These are phyloP conservation scores for Homarus americanus DNA, from an alignment of 1,140 invertebrate genomes.

Conservation along the genomic window DNA sequence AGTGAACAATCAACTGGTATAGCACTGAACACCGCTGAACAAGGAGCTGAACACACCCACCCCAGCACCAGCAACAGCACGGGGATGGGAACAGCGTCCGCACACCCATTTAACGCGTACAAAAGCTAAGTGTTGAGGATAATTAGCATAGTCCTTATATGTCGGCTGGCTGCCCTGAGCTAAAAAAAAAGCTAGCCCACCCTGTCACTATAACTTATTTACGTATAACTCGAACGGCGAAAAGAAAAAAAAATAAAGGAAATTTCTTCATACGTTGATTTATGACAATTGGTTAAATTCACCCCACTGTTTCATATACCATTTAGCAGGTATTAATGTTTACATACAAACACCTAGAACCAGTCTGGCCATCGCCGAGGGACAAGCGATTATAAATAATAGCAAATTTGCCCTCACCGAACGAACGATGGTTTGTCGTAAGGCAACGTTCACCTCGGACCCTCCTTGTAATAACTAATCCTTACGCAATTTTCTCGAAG, in stretches of 20 bases:
- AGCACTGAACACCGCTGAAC: background rate
- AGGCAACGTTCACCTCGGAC: conserved; percentile 34
- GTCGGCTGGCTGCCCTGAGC: conserved; percentile 36
- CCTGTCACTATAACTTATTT: conserved; percentile 72
- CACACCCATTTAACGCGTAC: conserved; percentile 63
- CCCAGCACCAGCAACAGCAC: background rate
- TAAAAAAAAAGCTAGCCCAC: conserved; percentile 57
- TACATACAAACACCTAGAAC: conserved; percentile 51
- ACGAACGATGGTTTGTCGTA: background rate
- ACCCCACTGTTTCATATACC: conserved; percentile 42
- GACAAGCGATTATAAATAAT: conserved; percentile 53
- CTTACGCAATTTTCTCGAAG: conserved; percentile 60
- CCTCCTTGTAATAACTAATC: conserved; percentile 23
- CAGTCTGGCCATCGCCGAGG: background rate
- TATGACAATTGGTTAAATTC: conserved; percentile 52
- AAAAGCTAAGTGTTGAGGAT: conserved; percentile 69
- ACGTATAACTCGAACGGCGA: conserved; percentile 53
- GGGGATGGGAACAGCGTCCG: background rate
- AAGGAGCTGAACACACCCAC: background rate
- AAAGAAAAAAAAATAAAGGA: conserved; percentile 14
- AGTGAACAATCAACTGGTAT: background rate
- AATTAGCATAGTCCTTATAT: conserved; percentile 71
- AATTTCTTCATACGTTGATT: conserved; percentile 8
- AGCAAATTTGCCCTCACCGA: conserved; percentile 18
- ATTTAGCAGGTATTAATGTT: conserved; percentile 56